Evolutionary conservation across 2,797 vertebrate genomes (phyloP), one percentile per base, ranked within the genome.

Genomic region (Graptemys geographica): DNA sequence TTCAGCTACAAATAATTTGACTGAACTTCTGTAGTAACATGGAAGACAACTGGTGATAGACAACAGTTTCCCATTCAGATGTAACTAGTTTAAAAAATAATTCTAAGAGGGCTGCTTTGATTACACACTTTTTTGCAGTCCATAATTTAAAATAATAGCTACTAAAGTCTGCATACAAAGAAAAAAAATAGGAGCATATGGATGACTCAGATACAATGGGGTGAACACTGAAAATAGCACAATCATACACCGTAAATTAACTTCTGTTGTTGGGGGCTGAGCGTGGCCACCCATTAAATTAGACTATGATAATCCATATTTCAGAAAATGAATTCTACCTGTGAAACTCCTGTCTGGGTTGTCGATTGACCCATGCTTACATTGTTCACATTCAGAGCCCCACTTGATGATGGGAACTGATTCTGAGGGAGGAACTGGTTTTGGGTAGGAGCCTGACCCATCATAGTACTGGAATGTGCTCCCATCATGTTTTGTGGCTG

Each of bases 401-500:
- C 99, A 37, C 97, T 98, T 57, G 99, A 98, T 8, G 99, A 97
- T 55, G 99, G 98, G 87, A 99, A 99, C 96, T 99, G 99, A 76
- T 98, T 99, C 97, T 99, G 99, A 52, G 99, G 96, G 97, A 99
- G 98, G 94, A 99, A 99, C 85, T 98, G 99, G 83, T 98, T 98
- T 98, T 99, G 99, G 83, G 98, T 98, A 31, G 99, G 98, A 0
- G 99, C 98, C 96, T 99, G 99, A 88, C 99, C 98, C 97, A 99
- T 99, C 98, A 99, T 98, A 97, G 98, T 99, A 97, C 97, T 99
- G 41, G 98, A 95, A 83, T 99, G 99, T 53, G 98, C 97, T 65
- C 98, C 98, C 98, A 99, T 99, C 98, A 99, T 98, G 96, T 98
- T 99, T 80, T 99, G 99, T 1, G 99, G 98, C 97, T 99, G 99